Percentiles rank a stretch among this genome's conserved stretches.
phyloP scores from a whole-genome alignment of 2,888 invertebrate species.

The Eristalis pertinax region DNA sequence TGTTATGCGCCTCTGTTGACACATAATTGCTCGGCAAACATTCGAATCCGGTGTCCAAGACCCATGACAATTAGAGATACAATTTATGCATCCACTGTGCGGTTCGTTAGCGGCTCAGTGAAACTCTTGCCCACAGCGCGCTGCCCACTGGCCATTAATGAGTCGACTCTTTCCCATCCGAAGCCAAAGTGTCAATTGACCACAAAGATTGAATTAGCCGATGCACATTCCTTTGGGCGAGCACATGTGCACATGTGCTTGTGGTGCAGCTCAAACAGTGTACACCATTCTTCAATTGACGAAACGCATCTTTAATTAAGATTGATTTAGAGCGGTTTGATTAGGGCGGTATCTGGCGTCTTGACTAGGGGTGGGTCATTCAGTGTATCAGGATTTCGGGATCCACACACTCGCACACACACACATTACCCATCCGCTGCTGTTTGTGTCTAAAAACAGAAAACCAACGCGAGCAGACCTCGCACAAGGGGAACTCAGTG shows the following conservation, averaged over 20 bases:
- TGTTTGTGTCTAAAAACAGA: constrained; percentile 39
- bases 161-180: constrained; percentile 45
- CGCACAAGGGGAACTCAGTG: constrained; percentile 14
- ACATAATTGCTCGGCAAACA: constrained; percentile 1
- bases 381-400: constrained; percentile 34
- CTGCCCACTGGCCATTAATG: constrained; percentile 24
- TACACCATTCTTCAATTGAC: constrained; percentile 46
- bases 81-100: constrained; percentile 43
- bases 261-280: not conserved
- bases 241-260: not conserved
- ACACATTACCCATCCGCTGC: constrained; percentile 13
- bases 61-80: constrained; percentile 46
- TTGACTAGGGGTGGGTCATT: constrained; percentile 41
- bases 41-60: constrained; percentile 5
- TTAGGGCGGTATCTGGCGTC: constrained; percentile 46
- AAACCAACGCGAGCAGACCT: constrained; percentile 21
- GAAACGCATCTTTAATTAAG: constrained; percentile 57
- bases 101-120: not conserved
- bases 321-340: constrained; percentile 69
- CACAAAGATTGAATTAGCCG: constrained; percentile 68
- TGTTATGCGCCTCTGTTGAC: not conserved
- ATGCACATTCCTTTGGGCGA: constrained; percentile 55
- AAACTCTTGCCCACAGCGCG: constrained; percentile 11
- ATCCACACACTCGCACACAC: constrained; percentile 22
- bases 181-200: constrained; percentile 70